A percentile compares a stretch with the other conserved stretches of the same genome.
Evolutionary conservation across 2,797 vertebrate genomes (phyloP).

Genomic region (Sebastes taczanowskii): DNA sequence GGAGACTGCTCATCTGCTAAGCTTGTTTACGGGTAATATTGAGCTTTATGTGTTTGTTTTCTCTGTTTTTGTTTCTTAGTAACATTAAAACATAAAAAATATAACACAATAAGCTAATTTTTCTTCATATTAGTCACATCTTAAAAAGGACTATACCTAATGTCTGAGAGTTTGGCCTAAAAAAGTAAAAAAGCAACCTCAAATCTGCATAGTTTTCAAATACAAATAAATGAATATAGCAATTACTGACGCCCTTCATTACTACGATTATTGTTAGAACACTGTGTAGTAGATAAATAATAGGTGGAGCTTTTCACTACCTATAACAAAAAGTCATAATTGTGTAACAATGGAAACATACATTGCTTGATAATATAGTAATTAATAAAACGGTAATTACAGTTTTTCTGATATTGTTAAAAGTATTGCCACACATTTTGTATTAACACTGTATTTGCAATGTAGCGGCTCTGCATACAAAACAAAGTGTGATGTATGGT

Average conservation of each 20-base stretch:
- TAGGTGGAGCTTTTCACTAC: background rate
- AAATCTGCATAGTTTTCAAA: background rate
- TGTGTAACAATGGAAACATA: background rate
- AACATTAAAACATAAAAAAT: background rate
- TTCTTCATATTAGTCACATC: background rate
- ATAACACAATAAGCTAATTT: background rate
- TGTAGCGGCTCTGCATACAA: background rate
- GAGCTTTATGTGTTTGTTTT: background rate
- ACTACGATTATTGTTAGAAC: background rate
- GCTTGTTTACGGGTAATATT: constrained; percentile 29
- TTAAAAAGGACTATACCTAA: background rate
- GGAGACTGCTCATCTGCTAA: constrained; percentile 12
- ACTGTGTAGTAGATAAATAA: background rate
- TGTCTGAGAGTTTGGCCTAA: background rate
- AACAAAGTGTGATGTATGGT: background rate
- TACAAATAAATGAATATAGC: background rate
- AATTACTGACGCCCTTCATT: background rate
- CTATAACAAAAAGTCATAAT: background rate
- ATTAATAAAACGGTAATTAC: background rate
- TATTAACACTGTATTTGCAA: background rate
- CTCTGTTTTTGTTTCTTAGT: background rate
- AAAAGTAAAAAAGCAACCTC: background rate
- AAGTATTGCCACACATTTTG: background rate
- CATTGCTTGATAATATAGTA: background rate
- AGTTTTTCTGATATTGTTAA: background rate